Base-by-base conservation (phyloP, 2,113 vertebrate species). In the Ciconia stormi region DNA sequence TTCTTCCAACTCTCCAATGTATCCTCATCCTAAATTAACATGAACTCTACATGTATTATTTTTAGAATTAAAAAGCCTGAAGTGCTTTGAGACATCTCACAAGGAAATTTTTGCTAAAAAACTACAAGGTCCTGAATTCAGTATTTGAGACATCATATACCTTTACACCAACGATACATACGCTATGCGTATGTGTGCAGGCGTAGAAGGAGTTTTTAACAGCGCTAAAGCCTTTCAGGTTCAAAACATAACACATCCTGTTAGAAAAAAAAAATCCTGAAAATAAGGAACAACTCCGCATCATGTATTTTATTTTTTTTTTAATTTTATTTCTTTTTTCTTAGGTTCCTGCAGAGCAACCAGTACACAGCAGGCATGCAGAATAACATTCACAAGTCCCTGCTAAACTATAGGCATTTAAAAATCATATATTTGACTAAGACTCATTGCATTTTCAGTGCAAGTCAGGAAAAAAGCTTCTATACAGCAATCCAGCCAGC, bases 111-210 rank as follows among this genome's bases (percentile, higher is more conserved):
- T 72, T 79, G 17, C 58, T 86, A 34, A 72, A 89, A 59, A 11
- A 25, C 44, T 23, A 52, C 25, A 38, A 72, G 77, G 46, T 77
- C 52, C 66, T 50, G 44, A 89, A 81, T 59, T 77, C 32, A 46
- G 22, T 42, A 55, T 2, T 42, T 46, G 44, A 85, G 74, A 47
- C 11, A 22, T 13, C 44, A 11, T 7, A 12, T 11, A 63, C n/a
- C 26, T 7, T 59, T 36, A 89, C 26, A 59, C 19, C 49, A 50
- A 55, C 1, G 16, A 10, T 5, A 50, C 8, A 20, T 14, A 44
- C 9, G 19, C 1, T 19, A 5, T 12, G 17, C 8, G 7, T 10
- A 26, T 2, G 0, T 30, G 47, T 38, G 46, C 30, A 27, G 19
- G 50, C 3, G 14, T 18, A 59, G 26, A 17, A 66, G 56, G 34